Base-by-base conservation (phyloP, 2,797 vertebrate species). In the Gastrophryne carolinensis region DNA sequence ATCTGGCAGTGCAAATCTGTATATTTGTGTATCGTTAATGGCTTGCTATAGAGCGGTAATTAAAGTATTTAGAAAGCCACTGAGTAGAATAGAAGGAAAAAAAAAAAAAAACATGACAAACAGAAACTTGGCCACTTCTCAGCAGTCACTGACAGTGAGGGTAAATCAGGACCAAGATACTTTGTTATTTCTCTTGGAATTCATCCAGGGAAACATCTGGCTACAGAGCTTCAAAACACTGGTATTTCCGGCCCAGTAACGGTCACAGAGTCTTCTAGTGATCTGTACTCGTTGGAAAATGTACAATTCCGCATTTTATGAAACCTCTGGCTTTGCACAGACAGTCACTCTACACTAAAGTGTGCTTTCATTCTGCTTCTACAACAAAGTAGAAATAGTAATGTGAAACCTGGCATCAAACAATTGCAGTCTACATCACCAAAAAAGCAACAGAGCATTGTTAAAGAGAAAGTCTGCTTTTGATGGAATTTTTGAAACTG, bases 221-320 rank as follows among this genome's bases (percentile, higher is more conserved):
- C 27, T 35, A 34, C 27, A 50, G n/a, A 15, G 50, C 75, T 65
- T 57, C 21, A 39, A 39, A 71, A 71, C 67, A 71, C 15, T 77
- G 75, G 75, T 58, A 77, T 77, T 77, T 77, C 75, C 67, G 75
- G 60, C 8, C 35, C 44, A 63, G 67, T 64, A 77, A 77, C 75
- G 41, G 67, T 37, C 24, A 26, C 24, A 49, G 10, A 44, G 49
- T 10, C 47, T 60, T 23, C 0, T 58, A 30, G 34, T 27, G 23
- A 23, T 29, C 52, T 68, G 27, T 6, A 11, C 8, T 57, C 49
- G 37, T 21, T 19, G 17, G 26, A 8, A 6, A 11, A 44, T 30
- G 27, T 44, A 39, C 11, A 13, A 29, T 30, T 60, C 56, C 32
- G 54, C 68, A 71, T 60, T 71, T 71, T 49, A 60, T 35, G 8